Percentiles rank a stretch among this genome's conserved stretches.
Evolutionary conservation across 2,888 invertebrate species (phyloP).

Genomic region (Drosophila pseudotakahashii): DNA sequence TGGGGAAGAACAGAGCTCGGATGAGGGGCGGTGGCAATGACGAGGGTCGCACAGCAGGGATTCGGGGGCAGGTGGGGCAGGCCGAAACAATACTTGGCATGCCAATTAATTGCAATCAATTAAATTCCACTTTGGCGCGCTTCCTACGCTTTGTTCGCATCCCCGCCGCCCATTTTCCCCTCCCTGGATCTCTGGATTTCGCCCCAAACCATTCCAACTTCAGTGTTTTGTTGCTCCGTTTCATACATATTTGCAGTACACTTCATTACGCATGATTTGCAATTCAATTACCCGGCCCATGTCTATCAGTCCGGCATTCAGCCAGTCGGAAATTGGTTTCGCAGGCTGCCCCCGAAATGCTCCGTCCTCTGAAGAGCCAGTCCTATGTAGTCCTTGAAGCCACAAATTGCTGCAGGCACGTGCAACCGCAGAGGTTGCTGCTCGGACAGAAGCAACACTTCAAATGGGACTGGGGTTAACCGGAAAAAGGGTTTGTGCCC

Average conservation of each 20-base stretch:
- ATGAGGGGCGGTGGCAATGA: constrained; percentile 11
- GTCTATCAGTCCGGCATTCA: constrained; percentile 26
- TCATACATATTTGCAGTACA: constrained; percentile 61
- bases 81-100: constrained; percentile 15
- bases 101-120: constrained; percentile 77
- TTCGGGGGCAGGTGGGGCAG: neutral
- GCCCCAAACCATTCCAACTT: neutral
- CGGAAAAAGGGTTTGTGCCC: constrained; percentile 9
- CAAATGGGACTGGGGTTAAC: neutral
- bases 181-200: neutral
- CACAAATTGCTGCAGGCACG: constrained; percentile 36
- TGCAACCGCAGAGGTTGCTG: constrained; percentile 27
- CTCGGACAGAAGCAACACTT: neutral
- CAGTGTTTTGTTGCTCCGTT: constrained; percentile 27
- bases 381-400: constrained; percentile 10
- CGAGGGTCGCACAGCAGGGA: constrained; percentile 3
- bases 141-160: constrained; percentile 27
- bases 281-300: constrained; percentile 69
- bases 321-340: constrained; percentile 40
- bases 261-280: constrained; percentile 74
- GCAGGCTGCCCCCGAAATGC: constrained; percentile 6
- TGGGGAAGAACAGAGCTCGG: neutral
- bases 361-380: neutral
- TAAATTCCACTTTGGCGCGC: constrained; percentile 51
- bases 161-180: neutral